Percentiles rank a stretch among this genome's conserved stretches.
phyloP scores from a whole-genome alignment of 2,113 vertebrate genomes.

The Conger conger region DNA sequence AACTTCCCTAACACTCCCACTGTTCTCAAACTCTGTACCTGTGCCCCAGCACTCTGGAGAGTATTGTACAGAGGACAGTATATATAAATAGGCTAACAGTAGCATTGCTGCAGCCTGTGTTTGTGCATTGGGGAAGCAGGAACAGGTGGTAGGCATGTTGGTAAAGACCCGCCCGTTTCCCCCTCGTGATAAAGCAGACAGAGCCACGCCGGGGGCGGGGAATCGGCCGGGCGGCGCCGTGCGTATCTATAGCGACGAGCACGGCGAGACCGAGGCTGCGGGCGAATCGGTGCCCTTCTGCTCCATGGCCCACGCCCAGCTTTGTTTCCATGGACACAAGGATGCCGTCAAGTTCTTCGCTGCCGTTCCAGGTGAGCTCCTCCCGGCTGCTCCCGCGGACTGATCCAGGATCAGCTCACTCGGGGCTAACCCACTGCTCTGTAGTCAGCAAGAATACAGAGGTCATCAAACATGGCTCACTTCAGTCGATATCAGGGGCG shows the following conservation, averaged over 20 bases:
- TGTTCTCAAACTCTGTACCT: no score
- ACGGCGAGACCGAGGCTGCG: conserved; percentile 89
- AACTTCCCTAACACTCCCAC: no score
- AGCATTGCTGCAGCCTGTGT: background rate
- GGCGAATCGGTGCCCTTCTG: conserved; percentile 93
- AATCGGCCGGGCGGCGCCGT: conserved; percentile 83
- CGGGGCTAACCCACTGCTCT: background rate
- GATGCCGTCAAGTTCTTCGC: conserved; percentile 98
- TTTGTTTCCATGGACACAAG: conserved; percentile 95
- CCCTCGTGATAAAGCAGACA: conserved; percentile 69
- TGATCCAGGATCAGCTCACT: background rate
- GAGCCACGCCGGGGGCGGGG: conserved; percentile 72
- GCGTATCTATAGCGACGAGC: conserved; percentile 90
- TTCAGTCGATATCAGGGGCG: no score
- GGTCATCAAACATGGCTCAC: no score
- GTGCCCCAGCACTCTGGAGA: background rate
- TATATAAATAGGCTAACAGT: background rate
- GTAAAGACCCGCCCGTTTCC: conserved; percentile 22
- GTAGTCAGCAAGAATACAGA: no score
- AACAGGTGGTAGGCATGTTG: no score
- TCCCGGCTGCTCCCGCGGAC: background rate
- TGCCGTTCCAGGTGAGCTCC: conserved; percentile 84
- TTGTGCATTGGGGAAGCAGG: background rate
- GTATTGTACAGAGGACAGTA: background rate
- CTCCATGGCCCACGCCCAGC: conserved; percentile 95